Base-by-base conservation (phyloP, 2,888 invertebrate genomes). In the Idaea biselata region DNA sequence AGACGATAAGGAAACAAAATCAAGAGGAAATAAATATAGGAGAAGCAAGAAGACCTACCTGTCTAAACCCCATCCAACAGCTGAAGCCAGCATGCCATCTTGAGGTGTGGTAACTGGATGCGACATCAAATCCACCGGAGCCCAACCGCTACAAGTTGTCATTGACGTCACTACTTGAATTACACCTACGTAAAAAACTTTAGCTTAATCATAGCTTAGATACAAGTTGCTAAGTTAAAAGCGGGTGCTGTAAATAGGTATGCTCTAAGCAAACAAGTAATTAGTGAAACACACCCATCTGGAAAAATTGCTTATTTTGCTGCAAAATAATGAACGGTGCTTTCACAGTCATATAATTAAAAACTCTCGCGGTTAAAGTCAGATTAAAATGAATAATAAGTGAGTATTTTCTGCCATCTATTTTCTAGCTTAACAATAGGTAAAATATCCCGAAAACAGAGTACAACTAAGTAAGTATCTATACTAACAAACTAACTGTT, bases 1-100 rank as follows among this genome's bases (percentile, higher is more conserved):
- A n/a, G 25, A 25, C 25, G 25, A 25, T 25, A 25, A 25, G 25
- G 25, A 25, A 25, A 25, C 3, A 25, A 25, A 25, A 25, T 25
- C 25, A 5, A 25, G 25, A n/a, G 25, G 25, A 25, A 25, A 25
- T 5, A 25, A 25, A 25, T 25, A 25, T 25, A 25, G 5, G 5
- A 25, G 25, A 5, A 25, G 1, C 25, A 25, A 3, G 5, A 25
- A 25, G 1, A 25, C 6, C 8, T 17, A 88, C 91, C 89, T 86
- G 71, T 91, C 88, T 31, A 90, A 72, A 11, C 90, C 89, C 90
- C 90, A 91, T 44, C 91, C 91, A 16, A 91, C 65, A 6, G 88
- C 88, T 5, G 73, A 73, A 0, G 81, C 90, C 16, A 67, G 59
- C 1, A 80, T 74, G 1, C 84, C 83, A 3, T 72, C 73, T 3